Conservation (phyloP, 2,113 vertebrate species). For the Rhabdornis inornatus region DNA sequence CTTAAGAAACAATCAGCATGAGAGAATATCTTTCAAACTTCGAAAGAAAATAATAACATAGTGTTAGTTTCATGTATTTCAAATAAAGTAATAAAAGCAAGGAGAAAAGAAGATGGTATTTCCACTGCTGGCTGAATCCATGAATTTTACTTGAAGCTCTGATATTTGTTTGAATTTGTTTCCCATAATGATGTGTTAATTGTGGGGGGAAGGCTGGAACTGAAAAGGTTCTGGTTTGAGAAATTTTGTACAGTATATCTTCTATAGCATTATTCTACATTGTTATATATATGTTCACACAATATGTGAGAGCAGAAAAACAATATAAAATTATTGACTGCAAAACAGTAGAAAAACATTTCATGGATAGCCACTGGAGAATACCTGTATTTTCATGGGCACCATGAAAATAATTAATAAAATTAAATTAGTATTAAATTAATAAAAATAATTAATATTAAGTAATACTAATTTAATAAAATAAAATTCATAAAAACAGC, state of each 20-base stretch:
- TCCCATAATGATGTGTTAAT: background rate
- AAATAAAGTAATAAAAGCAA: background rate
- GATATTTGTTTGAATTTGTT: background rate
- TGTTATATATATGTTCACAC: fast-evolving
- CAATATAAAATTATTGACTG: background rate
- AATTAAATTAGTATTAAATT: no score
- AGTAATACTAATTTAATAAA: no score
- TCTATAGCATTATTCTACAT: background rate
- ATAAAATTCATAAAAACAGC: no score
- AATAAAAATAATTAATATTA: no score
- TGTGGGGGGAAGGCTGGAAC: background rate
- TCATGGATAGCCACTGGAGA: background rate
- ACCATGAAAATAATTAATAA: no score
- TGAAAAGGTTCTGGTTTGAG: background rate
- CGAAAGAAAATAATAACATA: background rate
- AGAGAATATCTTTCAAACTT: background rate
- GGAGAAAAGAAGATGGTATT: background rate
- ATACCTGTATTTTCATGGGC: background rate
- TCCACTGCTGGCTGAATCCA: background rate
- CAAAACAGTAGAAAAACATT: background rate
- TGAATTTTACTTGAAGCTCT: background rate
- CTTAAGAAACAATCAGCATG: background rate
- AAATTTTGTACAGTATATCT: background rate
- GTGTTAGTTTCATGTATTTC: background rate
- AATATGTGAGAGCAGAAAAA: background rate